Evolutionary conservation across 2,113 vertebrate species (phyloP), one percentile per base, ranked within the genome.

Genomic region (Paralichthys olivaceus): DNA sequence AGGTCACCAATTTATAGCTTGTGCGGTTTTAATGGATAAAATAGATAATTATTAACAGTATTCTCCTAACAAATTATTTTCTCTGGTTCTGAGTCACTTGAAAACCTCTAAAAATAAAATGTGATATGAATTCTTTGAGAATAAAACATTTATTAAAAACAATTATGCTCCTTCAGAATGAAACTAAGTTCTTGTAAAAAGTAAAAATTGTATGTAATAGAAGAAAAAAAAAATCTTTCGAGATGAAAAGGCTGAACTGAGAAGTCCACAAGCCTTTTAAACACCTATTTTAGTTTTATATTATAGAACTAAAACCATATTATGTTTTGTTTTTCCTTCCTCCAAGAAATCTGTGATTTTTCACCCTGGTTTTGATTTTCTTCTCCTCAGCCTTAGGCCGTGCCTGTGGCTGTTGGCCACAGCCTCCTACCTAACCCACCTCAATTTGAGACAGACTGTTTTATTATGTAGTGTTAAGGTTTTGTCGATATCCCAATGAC

Each of bases 341-440:
- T 58, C 5, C 4, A 19, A 32, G 0, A 67, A 66, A 71, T 47
- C 37, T 54, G 53, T 40, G 60, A 77, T 72, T 74, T 68, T 72
- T 76, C 56, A 73, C 64, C n/a, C 26, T 82, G 72, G 62, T 72
- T 74, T 53, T 68, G 71, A 77, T 73, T 74, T 57, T 45, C 53
- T 25, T 26, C 72, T 49, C 53, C 69, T 61, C 59, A 25, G 80
- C 83, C 76, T 59, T 0, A 47, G 81, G 81, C 81, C 40, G 15
- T 60, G 83, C 83, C 80, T 63, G 29, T 66, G 85, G 87, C 83
- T 75, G 72, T 55, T 65, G 11, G 56, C 77, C 72, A 53, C 77
- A 29, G 66, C 26, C 26, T 69, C 45, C 66, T 51, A 58, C 66
- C 32, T 75, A 29, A 7, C 53, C 45, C 75, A 58, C 79, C 40